These are phyloP conservation scores for Agrochola lota DNA, from an alignment of 2,888 invertebrate genomes.

Conservation along the genomic window DNA sequence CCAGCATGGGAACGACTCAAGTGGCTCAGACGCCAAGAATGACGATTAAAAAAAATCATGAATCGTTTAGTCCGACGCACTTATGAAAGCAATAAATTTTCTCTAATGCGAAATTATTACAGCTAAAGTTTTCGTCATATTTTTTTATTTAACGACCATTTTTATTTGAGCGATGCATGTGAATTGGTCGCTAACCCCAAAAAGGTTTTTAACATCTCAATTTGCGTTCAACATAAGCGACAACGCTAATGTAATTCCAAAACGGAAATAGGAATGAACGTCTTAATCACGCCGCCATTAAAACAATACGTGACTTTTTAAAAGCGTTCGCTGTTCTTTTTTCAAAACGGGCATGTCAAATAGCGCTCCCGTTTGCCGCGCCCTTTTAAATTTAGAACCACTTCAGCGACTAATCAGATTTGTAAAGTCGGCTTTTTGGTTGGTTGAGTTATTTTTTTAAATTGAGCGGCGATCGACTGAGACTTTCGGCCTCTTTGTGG, in stretches of 20 bases:
- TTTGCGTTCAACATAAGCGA: conserved; percentile 52
- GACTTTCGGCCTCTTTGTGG: conserved; percentile 83
- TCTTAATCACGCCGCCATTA: conserved; percentile 85
- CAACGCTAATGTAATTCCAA: conserved; percentile 55
- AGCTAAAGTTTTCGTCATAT: conserved; percentile 63
- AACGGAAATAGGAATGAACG: conserved; percentile 73
- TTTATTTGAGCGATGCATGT: conserved; percentile 41
- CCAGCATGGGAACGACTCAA: conserved; percentile 85
- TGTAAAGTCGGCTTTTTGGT: conserved; percentile 86
- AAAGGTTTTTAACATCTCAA: conserved; percentile 44
- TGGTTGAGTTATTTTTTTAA: conserved; percentile 71
- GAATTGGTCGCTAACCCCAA: conserved; percentile 53
- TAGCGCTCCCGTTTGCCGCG: conserved; percentile 77
- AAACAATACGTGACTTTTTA: conserved; percentile 80
- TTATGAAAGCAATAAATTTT: conserved; percentile 83
- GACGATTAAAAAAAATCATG: conserved; percentile 74
- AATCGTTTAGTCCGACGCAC: conserved; percentile 71
- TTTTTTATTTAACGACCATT: conserved; percentile 42
- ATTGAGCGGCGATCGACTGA: conserved; percentile 77
- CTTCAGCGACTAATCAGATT: conserved; percentile 88
- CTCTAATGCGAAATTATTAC: conserved; percentile 74
- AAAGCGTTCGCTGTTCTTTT: conserved; percentile 80
- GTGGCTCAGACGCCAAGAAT: conserved; percentile 80
- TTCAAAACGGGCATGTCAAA: conserved; percentile 83
- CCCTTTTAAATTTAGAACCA: conserved; percentile 89